Evolutionary conservation across 2,113 vertebrate species (phyloP), one percentile per base, ranked within the genome.

Genomic region (Grammomys dolichurus): DNA sequence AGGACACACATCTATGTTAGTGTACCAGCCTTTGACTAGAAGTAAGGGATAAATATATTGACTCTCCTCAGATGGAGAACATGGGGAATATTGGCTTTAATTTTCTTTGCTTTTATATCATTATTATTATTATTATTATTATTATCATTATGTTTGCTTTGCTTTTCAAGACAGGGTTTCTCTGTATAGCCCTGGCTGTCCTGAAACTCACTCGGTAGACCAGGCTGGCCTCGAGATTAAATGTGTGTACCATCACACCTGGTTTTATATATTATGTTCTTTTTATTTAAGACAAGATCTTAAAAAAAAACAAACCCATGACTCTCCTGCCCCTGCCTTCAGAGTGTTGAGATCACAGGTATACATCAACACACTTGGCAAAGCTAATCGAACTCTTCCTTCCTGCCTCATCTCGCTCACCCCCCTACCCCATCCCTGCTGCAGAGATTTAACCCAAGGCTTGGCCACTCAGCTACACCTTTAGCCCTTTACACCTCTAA

Each of bases 21-120:
- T 72, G 43, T 77, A n/a, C 78, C 7, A 46, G 40, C n/a, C 81
- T 90, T 82, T 92, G 69, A 73, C 56, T 86, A 70, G 58, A 96
- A 43, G 33, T 12, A 43, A 36, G 40, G 31, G 40, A 12, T 87
- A 73, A 22, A 43, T 46, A 72, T 90, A 90, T 76, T 58, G 26
- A 26, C 80, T 91, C 40, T 75, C 43, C 72, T 75, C 70, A 73
- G 54, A 92, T 78, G 46, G 14, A 81, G 40, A 89, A 20, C 75
- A 90, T 54, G 48, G 56, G 17, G 56, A 87, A 69, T 54, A 20
- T 89, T 33, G 24, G 40, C 36, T 92, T 96, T 91, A 89, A 17
- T 87, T 33, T 84, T 40, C 40, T 36, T 40, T 63, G 65, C 31
- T 69, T 67, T 69, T 33, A 14, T 69, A 33, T 48, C 9, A 72